Evolutionary conservation across 2,888 invertebrate genomes (phyloP).

Genomic region (Lamellibrachia columna): DNA sequence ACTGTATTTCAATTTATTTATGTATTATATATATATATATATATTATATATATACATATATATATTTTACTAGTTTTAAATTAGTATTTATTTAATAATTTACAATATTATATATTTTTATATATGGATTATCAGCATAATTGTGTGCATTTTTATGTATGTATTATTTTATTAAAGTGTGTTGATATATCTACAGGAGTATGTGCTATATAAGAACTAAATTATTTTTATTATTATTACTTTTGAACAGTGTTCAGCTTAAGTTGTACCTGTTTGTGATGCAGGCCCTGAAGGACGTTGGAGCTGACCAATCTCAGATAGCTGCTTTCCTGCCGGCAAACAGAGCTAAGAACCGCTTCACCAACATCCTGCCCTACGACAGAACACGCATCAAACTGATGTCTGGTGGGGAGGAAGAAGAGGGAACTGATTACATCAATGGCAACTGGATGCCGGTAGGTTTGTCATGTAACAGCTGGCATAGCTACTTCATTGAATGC

Average conservation of each 20-base stretch:
- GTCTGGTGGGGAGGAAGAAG: constrained; percentile 63
- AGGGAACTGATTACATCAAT: constrained; percentile 79
- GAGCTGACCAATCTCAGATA: constrained; percentile 34
- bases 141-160: no score
- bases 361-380: constrained; percentile 94
- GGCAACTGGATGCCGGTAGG: constrained; percentile 79
- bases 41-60: no score
- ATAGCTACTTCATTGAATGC: not conserved
- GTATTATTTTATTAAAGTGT: no score
- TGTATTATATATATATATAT: no score
- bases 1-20: no score
- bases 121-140: no score
- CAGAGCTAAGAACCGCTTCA: constrained; percentile 94
- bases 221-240: no score
- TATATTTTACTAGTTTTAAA: no score
- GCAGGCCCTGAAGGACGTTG: constrained; percentile 36
- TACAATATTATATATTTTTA: no score
- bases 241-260: not conserved
- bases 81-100: no score
- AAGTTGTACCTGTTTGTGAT: not conserved
- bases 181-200: no score
- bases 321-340: constrained; percentile 90
- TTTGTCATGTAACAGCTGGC: constrained; percentile 27
- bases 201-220: no score
- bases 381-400: not conserved